phyloP scores from a whole-genome alignment of 2,888 invertebrate species.

The Poecilobothrus nobilitatus region DNA sequence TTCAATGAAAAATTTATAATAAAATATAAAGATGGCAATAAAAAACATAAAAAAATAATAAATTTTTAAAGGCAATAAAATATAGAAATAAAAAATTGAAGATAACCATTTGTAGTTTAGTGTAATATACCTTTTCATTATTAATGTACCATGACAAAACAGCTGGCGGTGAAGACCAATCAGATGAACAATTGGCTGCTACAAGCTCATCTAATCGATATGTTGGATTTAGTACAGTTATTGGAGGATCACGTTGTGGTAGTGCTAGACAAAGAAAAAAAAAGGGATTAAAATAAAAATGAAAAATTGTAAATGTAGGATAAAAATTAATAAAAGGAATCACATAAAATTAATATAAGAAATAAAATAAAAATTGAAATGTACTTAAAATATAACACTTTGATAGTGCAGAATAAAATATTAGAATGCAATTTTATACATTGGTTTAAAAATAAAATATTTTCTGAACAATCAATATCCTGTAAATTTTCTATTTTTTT shows the following conservation, averaged over 20 bases:
- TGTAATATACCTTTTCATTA: slow-evolving; percentile 37
- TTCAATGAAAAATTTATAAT: no score
- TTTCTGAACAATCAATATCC: no score
- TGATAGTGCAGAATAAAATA: background rate
- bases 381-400: background rate
- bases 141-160: slow-evolving; percentile 38
- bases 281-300: background rate
- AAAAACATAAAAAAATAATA: no score
- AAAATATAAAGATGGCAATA: no score
- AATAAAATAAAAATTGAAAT: background rate
- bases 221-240: slow-evolving; percentile 35
- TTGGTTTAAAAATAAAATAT: no score
- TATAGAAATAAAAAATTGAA: no score
- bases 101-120: no score
- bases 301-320: background rate
- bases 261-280: slow-evolving; percentile 29
- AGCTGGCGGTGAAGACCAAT: slow-evolving; percentile 37
- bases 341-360: background rate
- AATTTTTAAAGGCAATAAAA: no score
- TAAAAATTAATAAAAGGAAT: background rate
- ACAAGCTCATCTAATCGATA: slow-evolving; percentile 38
- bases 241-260: slow-evolving; percentile 38
- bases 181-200: slow-evolving; percentile 39
- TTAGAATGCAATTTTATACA: background rate
- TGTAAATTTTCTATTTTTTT: no score